Evolutionary conservation across 2,888 invertebrate species (phyloP), one percentile per base, ranked within the genome.

Genomic region (Temnothorax ravouxi): DNA sequence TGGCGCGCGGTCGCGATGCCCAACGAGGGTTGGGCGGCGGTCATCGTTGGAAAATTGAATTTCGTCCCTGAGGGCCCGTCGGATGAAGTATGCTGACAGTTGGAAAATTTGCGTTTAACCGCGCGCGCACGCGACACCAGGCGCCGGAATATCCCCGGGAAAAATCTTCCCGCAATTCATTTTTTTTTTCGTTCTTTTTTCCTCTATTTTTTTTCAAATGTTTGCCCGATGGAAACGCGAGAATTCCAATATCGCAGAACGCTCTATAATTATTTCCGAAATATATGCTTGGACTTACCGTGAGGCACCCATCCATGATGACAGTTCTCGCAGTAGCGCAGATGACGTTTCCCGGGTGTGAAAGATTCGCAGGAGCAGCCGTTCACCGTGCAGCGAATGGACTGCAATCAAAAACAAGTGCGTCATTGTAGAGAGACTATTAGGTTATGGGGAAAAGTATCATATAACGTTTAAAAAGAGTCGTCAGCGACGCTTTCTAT

Each of bases 291-390:
- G 41, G 41, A 95, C 97, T 97, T 94, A 97, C 97, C 97, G 94
- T 97, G 97, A 89, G 96, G 96, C 84, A 97, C 97, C 97, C 97
- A 97, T 88, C 97, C 97, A 94, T 97, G 97, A 91, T 96, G 96
- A 94, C 97, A 97, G 88, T 96, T 96, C 92, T 97, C 97, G 95
- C 97, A 97, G 94, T 96, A 96, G 81, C 97, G 96, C 86, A 97
- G 95, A 92, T 96, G 96, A 89, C 96, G 94, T 93, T 97, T 97
- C 80, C 97, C 96, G 44, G 97, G 97, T 56, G 96, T 96, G 95
- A 97, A 97, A 90, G 97, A 97, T 88, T 97, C 97, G 94, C 97
- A 97, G 89, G 95, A 95, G 93, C 97, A 97, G 90, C 95, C 96
- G 82, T 96, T 96, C 69, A 96, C 95, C 21, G 97, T 97, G 93